Percentiles rank a stretch among this genome's conserved stretches.
Conservation (phyloP, 2,888 invertebrate genomes). For the Caradrina kadenii region DNA sequence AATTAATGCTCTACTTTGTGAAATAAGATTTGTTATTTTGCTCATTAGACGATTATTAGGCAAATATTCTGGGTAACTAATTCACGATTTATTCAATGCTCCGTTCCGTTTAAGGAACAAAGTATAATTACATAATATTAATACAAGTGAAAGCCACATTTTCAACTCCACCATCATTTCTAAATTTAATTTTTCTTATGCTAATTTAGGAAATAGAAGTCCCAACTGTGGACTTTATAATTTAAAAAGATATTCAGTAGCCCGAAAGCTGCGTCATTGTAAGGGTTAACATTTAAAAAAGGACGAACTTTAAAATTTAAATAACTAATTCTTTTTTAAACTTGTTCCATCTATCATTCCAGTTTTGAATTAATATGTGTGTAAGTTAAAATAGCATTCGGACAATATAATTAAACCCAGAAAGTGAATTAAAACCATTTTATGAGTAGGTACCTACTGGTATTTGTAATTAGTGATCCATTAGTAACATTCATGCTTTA, state of each 20-base stretch:
- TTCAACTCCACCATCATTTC: conserved; percentile 34
- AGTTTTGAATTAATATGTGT: conserved; percentile 28
- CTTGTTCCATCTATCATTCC: conserved; percentile 29
- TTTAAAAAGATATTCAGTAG: conserved; percentile 55
- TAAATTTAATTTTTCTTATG: conserved; percentile 59
- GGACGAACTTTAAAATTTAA: conserved; percentile 43
- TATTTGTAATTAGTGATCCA: conserved; percentile 68
- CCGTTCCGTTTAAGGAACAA: not conserved
- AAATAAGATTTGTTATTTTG: conserved; percentile 28
- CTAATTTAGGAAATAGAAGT: conserved; percentile 57
- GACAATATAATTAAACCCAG: conserved; percentile 21
- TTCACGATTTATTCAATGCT: conserved; percentile 2
- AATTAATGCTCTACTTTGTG: conserved; percentile 32
- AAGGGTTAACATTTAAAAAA: conserved; percentile 59
- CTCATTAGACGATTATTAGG: conserved; percentile 14
- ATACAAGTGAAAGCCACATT: conserved; percentile 30
- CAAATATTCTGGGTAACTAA: conserved; percentile 13
- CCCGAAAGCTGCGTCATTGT: conserved; percentile 50
- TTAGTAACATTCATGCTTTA: conserved; percentile 64
- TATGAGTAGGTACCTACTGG: conserved; percentile 14
- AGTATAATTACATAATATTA: conserved; percentile 12
- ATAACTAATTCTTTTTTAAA: conserved; percentile 40
- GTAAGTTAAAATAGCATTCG: conserved; percentile 8
- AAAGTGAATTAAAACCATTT: conserved; percentile 41
- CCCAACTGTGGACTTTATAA: conserved; percentile 50